Conservation (phyloP, 2,888 invertebrate species). For the Drosophila mulleri region DNA sequence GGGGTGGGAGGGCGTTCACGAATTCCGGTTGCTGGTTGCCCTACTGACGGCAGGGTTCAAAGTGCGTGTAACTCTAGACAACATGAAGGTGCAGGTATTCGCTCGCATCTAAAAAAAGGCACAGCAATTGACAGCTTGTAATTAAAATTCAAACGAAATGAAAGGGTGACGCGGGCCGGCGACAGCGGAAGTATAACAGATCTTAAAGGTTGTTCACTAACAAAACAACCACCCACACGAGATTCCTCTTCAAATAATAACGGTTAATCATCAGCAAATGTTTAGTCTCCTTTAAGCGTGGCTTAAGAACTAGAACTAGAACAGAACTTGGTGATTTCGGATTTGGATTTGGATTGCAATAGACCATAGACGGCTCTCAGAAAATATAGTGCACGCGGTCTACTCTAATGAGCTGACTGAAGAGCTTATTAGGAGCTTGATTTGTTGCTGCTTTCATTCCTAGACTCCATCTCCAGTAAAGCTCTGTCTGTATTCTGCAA, state of each 20-base stretch:
- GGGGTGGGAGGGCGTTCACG: background rate
- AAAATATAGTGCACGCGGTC: background rate
- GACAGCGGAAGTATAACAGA: background rate
- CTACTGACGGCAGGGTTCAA: constrained; percentile 17
- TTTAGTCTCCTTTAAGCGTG: background rate
- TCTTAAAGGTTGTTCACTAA: background rate
- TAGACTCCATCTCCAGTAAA: background rate
- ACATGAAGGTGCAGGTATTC: constrained; percentile 35
- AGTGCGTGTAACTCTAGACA: constrained; percentile 36
- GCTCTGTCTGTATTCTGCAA: background rate
- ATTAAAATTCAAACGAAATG: constrained; percentile 38
- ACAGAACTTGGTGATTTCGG: background rate
- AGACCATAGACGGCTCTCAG: background rate
- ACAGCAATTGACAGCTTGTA: constrained; percentile 39
- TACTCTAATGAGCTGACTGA: background rate
- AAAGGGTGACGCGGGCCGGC: background rate
- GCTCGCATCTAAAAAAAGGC: constrained; percentile 8
- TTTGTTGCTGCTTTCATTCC: background rate
- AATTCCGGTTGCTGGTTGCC: background rate
- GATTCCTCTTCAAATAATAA: background rate
- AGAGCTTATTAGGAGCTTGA: background rate
- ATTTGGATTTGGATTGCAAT: background rate
- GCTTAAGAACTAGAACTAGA: background rate
- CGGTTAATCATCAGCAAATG: background rate
- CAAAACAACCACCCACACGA: background rate